Evolutionary conservation across 2,797 vertebrate species (phyloP).

Genomic region (Ispidina lecontei): DNA sequence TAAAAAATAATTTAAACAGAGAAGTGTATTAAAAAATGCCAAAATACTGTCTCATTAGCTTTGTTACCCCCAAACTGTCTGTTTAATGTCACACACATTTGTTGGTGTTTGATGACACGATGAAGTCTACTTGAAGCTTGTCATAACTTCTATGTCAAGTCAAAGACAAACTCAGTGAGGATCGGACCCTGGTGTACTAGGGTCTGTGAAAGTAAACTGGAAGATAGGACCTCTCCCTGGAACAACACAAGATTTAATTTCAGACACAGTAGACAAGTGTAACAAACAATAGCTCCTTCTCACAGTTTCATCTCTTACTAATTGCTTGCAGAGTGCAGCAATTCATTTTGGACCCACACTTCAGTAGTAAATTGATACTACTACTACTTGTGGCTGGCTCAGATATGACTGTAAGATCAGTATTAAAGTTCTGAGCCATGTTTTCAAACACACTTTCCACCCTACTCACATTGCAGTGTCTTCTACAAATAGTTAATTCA

Average conservation of each 20-base stretch:
- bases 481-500: not conserved
- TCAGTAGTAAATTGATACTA: not conserved
- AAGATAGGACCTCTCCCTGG: not conserved
- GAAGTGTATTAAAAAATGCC: not conserved
- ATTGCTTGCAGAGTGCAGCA: not conserved
- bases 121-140: not conserved
- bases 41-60: not conserved
- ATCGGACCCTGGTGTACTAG: not conserved
- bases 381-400: not conserved
- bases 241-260: conserved; percentile 11
- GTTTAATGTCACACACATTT: not conserved
- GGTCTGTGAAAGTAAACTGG: not conserved
- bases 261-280: not conserved
- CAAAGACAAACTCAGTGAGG: not conserved
- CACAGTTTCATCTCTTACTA: not conserved
- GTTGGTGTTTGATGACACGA: not conserved
- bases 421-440: not conserved
- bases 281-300: not conserved
- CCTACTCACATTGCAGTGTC: not conserved
- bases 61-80: not conserved
- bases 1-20: not conserved
- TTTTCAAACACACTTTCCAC: not conserved
- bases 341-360: not conserved
- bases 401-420: not conserved
- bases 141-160: not conserved